These are phyloP conservation scores for Pteruthius melanotis DNA, from an alignment of 2,113 vertebrate species.

Conservation along the genomic window DNA sequence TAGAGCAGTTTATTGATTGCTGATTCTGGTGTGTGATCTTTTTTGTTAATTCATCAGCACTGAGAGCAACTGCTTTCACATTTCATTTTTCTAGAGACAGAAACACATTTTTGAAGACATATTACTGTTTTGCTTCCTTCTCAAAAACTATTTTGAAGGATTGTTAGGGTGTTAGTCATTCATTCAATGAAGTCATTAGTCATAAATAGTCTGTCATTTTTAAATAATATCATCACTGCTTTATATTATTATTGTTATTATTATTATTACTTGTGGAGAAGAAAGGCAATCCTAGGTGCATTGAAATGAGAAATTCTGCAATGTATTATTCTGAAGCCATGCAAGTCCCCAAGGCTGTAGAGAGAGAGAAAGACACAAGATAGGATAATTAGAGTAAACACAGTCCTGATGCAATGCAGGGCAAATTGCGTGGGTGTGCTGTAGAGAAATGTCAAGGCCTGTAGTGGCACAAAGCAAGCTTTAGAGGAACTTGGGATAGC, in stretches of 20 bases:
- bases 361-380: neutral
- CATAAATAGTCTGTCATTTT: neutral
- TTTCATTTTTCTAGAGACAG: neutral
- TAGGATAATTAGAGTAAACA: neutral
- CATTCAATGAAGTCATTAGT: neutral
- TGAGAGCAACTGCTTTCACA: neutral
- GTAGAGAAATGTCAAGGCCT: neutral
- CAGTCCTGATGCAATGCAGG: neutral
- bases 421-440: neutral
- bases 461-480: neutral
- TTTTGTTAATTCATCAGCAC: neutral
- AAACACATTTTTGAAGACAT: neutral
- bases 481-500: neutral
- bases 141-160: neutral
- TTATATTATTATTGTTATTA: neutral
- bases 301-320: neutral
- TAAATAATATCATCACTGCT: neutral
- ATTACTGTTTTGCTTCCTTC: neutral
- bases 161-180: neutral
- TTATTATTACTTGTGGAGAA: neutral
- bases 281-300: neutral
- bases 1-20: neutral
- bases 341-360: accelerated
- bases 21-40: neutral
- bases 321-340: neutral